These are phyloP conservation scores for Stictonetta naevosa DNA, from an alignment of 2,113 vertebrate genomes.

Conservation along the genomic window DNA sequence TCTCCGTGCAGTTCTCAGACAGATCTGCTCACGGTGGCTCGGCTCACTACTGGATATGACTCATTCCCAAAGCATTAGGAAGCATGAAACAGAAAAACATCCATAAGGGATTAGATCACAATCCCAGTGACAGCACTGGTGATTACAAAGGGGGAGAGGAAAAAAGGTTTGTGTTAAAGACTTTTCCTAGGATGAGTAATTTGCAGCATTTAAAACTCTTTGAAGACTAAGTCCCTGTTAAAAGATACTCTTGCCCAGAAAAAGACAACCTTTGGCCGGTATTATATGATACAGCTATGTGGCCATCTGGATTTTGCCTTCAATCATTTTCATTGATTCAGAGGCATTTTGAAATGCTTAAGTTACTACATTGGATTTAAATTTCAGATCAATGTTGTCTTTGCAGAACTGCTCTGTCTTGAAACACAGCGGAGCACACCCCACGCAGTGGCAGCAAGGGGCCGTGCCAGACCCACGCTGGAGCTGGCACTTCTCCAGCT, in stretches of 20 bases:
- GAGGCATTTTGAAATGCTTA: constrained; percentile 70
- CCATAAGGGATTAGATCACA: constrained; percentile 64
- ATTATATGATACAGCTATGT: constrained; percentile 32
- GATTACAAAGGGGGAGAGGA: constrained; percentile 15
- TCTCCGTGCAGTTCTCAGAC: neutral
- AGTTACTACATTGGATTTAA: constrained; percentile 65
- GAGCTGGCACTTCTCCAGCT: neutral
- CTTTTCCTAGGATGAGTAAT: constrained; percentile 36
- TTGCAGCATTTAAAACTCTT: constrained; percentile 62
- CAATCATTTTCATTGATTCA: constrained; percentile 72
- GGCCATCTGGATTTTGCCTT: constrained; percentile 70
- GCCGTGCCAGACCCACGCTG: neutral
- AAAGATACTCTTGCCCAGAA: constrained; percentile 54
- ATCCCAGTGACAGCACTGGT: constrained; percentile 46
- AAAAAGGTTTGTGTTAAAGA: constrained; percentile 28
- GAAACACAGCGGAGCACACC: neutral
- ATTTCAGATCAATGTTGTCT: constrained; percentile 66
- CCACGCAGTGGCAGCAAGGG: rapidly evolving
- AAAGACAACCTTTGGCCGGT: constrained; percentile 32
- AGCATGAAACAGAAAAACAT: constrained; percentile 66
- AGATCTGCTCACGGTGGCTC: neutral
- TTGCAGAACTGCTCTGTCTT: constrained; percentile 46
- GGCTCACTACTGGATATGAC: neutral
- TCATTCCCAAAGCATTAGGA: neutral
- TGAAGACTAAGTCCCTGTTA: constrained; percentile 58